Evolutionary conservation across 2,888 invertebrate species (phyloP).

Genomic region (Tetragnatha montana): DNA sequence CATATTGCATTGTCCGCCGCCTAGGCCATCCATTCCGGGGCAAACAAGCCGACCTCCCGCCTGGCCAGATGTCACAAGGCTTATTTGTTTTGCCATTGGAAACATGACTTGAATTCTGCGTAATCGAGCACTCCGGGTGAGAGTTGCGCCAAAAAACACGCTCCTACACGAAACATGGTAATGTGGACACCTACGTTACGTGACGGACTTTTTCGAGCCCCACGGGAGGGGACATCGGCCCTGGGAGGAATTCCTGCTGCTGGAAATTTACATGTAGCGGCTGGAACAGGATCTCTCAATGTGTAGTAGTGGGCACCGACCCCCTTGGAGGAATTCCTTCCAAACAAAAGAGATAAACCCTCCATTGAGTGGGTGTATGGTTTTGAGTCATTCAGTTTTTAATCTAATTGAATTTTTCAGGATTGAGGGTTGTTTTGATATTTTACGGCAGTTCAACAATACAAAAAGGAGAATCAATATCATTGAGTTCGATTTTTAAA

Average conservation of each 20-base stretch:
- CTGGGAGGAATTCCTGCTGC: not conserved
- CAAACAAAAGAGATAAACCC: no score
- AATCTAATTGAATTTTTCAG: no score
- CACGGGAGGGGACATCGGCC: not conserved
- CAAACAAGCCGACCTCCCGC: constrained; percentile 59
- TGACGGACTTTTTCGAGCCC: not conserved
- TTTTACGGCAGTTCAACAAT: no score
- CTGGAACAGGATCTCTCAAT: no score
- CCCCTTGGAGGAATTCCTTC: no score
- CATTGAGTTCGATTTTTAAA: no score
- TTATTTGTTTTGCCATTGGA: constrained; percentile 47
- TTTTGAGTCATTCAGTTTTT: no score
- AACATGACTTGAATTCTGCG: constrained; percentile 5
- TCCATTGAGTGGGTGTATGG: no score
- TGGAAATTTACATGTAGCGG: no score
- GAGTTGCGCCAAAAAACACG: not conserved
- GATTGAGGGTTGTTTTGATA: no score
- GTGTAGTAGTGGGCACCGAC: no score
- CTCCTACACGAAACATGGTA: not conserved
- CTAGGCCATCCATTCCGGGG: constrained; percentile 40
- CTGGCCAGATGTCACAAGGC: constrained; percentile 61
- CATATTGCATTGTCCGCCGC: constrained; percentile 52
- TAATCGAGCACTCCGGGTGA: not conserved
- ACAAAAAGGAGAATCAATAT: no score
- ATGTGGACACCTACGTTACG: not conserved